Percentiles rank a stretch among this genome's conserved stretches.
Evolutionary conservation across 2,797 vertebrate genomes (phyloP).

Genomic region (Melopsittacus undulatus): DNA sequence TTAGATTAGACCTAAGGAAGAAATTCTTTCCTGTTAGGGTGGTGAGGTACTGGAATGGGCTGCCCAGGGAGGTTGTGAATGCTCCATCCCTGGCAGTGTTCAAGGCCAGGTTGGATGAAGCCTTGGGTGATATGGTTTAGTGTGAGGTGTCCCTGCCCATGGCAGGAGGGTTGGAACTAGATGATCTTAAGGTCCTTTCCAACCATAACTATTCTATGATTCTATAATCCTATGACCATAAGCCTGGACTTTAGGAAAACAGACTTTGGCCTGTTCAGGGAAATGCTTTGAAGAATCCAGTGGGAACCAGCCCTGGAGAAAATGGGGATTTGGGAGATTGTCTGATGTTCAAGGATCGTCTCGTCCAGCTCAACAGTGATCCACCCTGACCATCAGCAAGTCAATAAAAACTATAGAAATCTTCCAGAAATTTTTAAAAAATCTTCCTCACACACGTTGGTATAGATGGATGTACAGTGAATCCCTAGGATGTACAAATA

Average conservation of each 20-base stretch:
- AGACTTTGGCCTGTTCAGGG: background rate
- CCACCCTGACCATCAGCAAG: background rate
- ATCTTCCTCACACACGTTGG: background rate
- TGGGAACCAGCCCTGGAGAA: accelerated
- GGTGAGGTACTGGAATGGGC: too few relatives aligned
- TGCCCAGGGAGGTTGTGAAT: too few relatives aligned
- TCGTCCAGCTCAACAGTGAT: background rate
- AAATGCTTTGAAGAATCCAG: background rate
- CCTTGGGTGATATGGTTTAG: too few relatives aligned
- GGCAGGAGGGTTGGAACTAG: too few relatives aligned
- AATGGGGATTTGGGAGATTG: accelerated
- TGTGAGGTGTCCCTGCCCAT: too few relatives aligned
- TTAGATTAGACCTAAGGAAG: too few relatives aligned
- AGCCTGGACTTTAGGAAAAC: background rate
- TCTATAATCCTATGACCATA: background rate
- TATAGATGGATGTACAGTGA: background rate
- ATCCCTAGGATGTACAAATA: background rate
- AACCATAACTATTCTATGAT: too few relatives aligned
- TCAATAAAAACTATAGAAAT: background rate
- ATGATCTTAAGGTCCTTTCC: too few relatives aligned
- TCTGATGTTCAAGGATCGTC: background rate
- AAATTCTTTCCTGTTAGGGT: too few relatives aligned
- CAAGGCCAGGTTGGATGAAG: too few relatives aligned
- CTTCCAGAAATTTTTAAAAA: background rate
- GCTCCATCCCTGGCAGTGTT: too few relatives aligned